Base-by-base conservation (phyloP, 2,797 vertebrate genomes). In the Graptemys geographica region DNA sequence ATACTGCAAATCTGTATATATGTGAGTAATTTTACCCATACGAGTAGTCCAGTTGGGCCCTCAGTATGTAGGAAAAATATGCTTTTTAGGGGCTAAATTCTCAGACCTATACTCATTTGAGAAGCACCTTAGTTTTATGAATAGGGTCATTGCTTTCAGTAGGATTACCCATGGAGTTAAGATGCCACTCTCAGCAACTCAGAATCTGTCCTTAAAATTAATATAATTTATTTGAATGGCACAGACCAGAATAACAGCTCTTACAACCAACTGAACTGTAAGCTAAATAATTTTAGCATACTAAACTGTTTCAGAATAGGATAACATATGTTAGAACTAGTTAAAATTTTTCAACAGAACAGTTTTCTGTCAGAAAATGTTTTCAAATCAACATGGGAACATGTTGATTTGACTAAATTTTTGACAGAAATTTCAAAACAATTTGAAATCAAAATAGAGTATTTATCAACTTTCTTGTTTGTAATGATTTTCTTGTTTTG, bases 281-380 rank as follows among this genome's bases (percentile, higher is more conserved):
- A 84, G 94, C 79, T 84, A 92, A 94, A 82, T 25, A 4, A n/a
- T 93, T 95, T 88, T 49, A 86, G 78, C 37, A 91, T 37, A 93
- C 44, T 53, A 69, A 87, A 88, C 51, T 81, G 8, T n/a, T 81
- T 88, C 51, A 72, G 69, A 72, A 72, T 55, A 88, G 8, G 65
- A 74, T 69, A 55, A 21, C 27, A 0, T 47, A 23, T 41, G 19
- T 72, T 41, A 72, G 69, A 72, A 37, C 69, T 72, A 72, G n/a
- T 72, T 41, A 72, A 21, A 72, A 72, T 4, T 72, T 72, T 72
- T 72, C 69, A 41, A 21, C 37, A 25, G 18, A 41, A 69, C n/a
- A 37, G n/a, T 69, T 72, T 72, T 72, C 69, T 72, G 37, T 41
- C 37, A 37, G 37, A 37, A 37, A 72, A 72, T 72, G 65, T 41